Base-by-base conservation (phyloP, 2,113 vertebrate genomes). In the Pygoscelis antarcticus region DNA sequence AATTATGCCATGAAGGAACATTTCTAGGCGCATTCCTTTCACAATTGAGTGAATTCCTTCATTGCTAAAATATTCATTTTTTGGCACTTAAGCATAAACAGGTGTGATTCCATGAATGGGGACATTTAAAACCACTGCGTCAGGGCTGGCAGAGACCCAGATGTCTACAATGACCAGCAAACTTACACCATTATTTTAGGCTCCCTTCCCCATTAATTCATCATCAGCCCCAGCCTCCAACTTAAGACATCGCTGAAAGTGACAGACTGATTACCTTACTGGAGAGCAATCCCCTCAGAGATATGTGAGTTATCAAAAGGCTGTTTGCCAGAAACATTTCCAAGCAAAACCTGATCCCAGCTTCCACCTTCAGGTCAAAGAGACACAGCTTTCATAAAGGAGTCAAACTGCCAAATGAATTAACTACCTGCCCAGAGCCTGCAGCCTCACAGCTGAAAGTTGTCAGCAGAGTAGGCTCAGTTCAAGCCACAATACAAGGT, bases 31-130 rank as follows among this genome's bases (percentile, higher is more conserved):
- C 68, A 78, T 96, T 95, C 83, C 52, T 92, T 93, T 95, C 94
- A 95, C 58, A 92, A 95, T 16, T 40, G 69, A 91, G 66, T 89
- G 76, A 83, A 97, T 78, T 93, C 65, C 40, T 95, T 90, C 89
- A 92, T 36, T 92, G 86, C 76, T 92, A 66, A 92, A 92, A 92
- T 70, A 96, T 82, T 93, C 64, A 15, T 16, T 68, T 96, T 96
- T 78, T 95, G 92, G 95, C 92, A 87, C 40, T 71, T 92, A 64
- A 68, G 79, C 58, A 81, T 68, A 90, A 96, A 68, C 92, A 94
- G 95, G 87, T 97, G 97, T 49, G 76, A 82, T 61, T 62, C 52
- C 25, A 82, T 94, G 86, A 97, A 97, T 92, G 52, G 52, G 54
- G 83, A 93, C 69, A 93, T 87, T 92, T 92, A 92, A 97, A 95